phyloP scores from a whole-genome alignment of 2,113 vertebrate genomes.

The Euleptes europaea region DNA sequence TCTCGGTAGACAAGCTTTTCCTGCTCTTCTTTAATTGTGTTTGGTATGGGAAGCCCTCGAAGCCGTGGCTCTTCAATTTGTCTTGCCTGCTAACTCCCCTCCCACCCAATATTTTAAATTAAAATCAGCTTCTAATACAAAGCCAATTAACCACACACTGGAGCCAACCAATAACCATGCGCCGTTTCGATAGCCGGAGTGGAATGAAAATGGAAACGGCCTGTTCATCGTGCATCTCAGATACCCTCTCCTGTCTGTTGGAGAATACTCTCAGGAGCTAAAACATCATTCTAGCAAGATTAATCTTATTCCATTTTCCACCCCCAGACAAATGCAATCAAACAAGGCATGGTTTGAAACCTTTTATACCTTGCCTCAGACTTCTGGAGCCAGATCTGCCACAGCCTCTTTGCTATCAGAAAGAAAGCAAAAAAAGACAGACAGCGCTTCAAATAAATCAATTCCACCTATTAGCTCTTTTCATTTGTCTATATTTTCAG shows the following conservation, averaged over 20 bases:
- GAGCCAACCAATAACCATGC: not conserved
- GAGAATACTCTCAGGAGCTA: constrained; percentile 45
- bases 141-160: not conserved
- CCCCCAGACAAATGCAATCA: constrained; percentile 69
- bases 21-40: not conserved
- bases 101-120: not conserved
- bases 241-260: constrained; percentile 25
- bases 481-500: constrained; percentile 67
- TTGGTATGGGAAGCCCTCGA: not conserved
- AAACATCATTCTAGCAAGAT: constrained; percentile 36
- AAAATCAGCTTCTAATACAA: not conserved
- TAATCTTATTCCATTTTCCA: constrained; percentile 49
- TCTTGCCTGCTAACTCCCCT: not conserved
- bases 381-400: constrained; percentile 72
- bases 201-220: constrained; percentile 30
- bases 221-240: constrained; percentile 45
- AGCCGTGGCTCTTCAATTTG: not conserved
- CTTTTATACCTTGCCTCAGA: constrained; percentile 68
- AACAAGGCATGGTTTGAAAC: constrained; percentile 61
- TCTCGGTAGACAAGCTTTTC: not conserved
- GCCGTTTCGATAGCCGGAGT: constrained; percentile 10
- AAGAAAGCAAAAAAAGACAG: constrained; percentile 69
- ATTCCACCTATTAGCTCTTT: constrained; percentile 70
- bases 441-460: constrained; percentile 75
- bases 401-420: constrained; percentile 45